Conservation (phyloP, 2,797 vertebrate species). For the Myotis vivesi region DNA sequence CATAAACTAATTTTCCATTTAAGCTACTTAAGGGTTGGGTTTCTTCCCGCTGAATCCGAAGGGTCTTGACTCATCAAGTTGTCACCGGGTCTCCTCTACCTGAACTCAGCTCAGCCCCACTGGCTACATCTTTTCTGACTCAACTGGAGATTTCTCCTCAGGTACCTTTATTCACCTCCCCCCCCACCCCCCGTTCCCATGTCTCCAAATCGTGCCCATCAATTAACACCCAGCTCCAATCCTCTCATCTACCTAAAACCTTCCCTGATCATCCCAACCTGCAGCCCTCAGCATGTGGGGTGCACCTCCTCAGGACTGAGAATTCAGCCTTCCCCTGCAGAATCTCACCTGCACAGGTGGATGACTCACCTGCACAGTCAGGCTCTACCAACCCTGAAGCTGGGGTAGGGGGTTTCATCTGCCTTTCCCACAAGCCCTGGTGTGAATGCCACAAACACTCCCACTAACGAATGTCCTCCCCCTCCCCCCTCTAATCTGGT, state of each 20-base stretch:
- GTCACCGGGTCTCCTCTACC: too few species aligned
- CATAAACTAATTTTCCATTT: neutral
- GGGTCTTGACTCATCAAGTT: neutral
- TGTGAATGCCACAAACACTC: neutral
- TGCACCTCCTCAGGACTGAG: rapidly evolving
- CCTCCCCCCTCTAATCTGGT: neutral
- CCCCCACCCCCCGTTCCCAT: neutral
- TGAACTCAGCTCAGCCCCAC: neutral
- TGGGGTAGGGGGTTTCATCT: neutral
- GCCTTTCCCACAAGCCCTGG: neutral
- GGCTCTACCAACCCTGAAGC: neutral
- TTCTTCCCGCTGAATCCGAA: neutral
- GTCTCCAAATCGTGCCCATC: neutral
- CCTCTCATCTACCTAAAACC: neutral
- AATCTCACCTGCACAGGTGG: neutral
- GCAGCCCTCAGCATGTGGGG: neutral
- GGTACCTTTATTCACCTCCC: neutral
- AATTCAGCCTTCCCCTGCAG: neutral
- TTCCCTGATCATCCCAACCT: neutral
- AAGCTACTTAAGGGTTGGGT: neutral
- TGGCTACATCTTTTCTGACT: neutral
- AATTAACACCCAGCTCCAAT: neutral
- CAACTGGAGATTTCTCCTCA: neutral
- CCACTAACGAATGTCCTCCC: rapidly evolving
- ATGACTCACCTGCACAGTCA: neutral